Evolutionary conservation across 2,888 invertebrate species (phyloP).

Genomic region (Conchocele bisecta): DNA sequence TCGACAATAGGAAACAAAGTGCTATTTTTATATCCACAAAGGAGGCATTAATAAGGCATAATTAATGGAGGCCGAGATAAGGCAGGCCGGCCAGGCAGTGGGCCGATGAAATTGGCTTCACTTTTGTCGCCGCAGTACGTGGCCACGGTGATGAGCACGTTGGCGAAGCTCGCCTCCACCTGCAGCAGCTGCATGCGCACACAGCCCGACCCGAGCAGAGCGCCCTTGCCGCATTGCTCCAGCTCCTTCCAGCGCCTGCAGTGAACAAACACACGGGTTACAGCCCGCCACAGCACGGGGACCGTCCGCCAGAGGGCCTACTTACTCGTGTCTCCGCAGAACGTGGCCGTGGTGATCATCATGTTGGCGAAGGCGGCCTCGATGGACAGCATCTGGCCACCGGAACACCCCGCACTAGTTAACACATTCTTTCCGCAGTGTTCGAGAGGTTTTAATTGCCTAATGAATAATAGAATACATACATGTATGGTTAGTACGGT

Average conservation of each 20-base stretch:
- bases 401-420: conserved; percentile 44
- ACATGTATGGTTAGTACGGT: too few relatives aligned
- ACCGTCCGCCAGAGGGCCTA: conserved; percentile 1
- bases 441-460: conserved; percentile 58
- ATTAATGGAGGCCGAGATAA: too few relatives aligned
- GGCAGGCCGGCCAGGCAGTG: too few relatives aligned
- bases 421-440: conserved; percentile 63
- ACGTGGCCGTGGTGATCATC: conserved; percentile 64
- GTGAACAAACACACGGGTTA: too few relatives aligned
- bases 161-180: conserved; percentile 59
- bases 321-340: conserved; percentile 63
- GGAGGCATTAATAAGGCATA: too few relatives aligned
- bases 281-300: too few relatives aligned
- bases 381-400: conserved; percentile 54
- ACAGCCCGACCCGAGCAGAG: conserved; percentile 46
- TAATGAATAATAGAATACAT: conserved; percentile 7
- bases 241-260: conserved; percentile 53
- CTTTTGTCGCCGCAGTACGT: conserved; percentile 59
- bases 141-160: conserved; percentile 60
- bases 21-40: too few relatives aligned
- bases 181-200: conserved; percentile 47
- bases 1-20: too few relatives aligned
- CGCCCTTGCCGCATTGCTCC: conserved; percentile 58
- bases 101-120: too few relatives aligned
- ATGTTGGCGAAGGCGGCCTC: conserved; percentile 66